phyloP scores from a whole-genome alignment of 2,888 invertebrate species.

The Limulus polyphemus region DNA sequence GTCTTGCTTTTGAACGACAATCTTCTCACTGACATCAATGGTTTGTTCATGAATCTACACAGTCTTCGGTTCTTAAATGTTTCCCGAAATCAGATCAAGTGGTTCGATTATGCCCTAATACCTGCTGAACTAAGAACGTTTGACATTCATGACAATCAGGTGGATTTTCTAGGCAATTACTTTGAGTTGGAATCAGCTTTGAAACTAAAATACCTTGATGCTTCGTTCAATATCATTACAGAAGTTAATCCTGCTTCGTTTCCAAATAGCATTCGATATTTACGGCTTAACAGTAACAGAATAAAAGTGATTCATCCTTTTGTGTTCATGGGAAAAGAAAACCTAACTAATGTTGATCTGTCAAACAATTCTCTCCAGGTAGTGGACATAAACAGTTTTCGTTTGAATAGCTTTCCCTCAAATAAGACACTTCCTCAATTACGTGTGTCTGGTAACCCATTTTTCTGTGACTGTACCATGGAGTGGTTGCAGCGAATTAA shows the following conservation, averaged over 20 bases:
- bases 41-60: slow-evolving; percentile 67
- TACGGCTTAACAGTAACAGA: slow-evolving; percentile 81
- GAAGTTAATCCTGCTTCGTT: slow-evolving; percentile 63
- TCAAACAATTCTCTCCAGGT: slow-evolving; percentile 82
- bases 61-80: slow-evolving; percentile 78
- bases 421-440: slow-evolving; percentile 59
- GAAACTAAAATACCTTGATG: slow-evolving; percentile 67
- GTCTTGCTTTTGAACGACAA: slow-evolving; percentile 78
- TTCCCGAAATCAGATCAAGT: slow-evolving; percentile 74
- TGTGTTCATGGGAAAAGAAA: slow-evolving; percentile 74
- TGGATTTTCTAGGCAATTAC: slow-evolving; percentile 66
- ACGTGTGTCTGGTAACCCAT: slow-evolving; percentile 70
- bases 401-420: slow-evolving; percentile 62
- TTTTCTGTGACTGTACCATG: slow-evolving; percentile 79
- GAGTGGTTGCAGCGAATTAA: slow-evolving; percentile 77
- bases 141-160: slow-evolving; percentile 74
- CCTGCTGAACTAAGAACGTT: slow-evolving; percentile 73
- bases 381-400: slow-evolving; percentile 75
- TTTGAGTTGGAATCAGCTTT: slow-evolving; percentile 67
- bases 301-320: slow-evolving; percentile 73
- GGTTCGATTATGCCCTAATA: slow-evolving; percentile 76
- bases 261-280: slow-evolving; percentile 68
- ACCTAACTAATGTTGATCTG: slow-evolving; percentile 77
- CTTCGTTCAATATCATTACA: slow-evolving; percentile 75
- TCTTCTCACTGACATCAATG: slow-evolving; percentile 63